phyloP scores from a whole-genome alignment of 2,888 invertebrate genomes.

The Doris montereyensis region DNA sequence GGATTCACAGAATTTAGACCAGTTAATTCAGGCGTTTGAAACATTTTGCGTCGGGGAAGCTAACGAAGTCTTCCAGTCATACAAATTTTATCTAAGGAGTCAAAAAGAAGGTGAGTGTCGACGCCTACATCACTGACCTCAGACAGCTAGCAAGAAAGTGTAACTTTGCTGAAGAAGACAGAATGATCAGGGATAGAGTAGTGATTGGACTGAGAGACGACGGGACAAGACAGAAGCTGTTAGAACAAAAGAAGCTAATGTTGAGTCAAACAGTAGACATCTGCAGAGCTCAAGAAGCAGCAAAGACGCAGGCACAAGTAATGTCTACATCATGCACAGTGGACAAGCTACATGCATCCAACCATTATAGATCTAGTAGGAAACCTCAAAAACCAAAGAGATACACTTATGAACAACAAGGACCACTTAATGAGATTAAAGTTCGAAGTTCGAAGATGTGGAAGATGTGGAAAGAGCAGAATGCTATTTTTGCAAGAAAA shows the following conservation, averaged over 20 bases:
- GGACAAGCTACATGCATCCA: conserved; percentile 15
- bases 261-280: conserved; percentile 9
- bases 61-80: conserved; percentile 8
- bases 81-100: not conserved
- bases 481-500: conserved; percentile 16
- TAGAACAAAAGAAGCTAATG: conserved; percentile 10
- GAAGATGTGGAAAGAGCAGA: not conserved
- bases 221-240: conserved; percentile 3
- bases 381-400: too few species aligned
- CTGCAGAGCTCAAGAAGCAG: conserved; percentile 17
- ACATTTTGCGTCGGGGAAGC: not conserved
- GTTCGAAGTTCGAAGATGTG: conserved; percentile 5
- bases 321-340: conserved; percentile 5
- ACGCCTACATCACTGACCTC: conserved; percentile 6
- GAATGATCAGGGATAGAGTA: conserved; percentile 9
- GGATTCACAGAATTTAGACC: conserved; percentile 8
- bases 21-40: conserved; percentile 12
- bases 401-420: not conserved
- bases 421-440: not conserved
- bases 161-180: not conserved
- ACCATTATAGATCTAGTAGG: too few species aligned
- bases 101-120: conserved; percentile 2
- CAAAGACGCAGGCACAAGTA: too few species aligned
- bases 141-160: not conserved
- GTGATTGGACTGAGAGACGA: conserved; percentile 4